phyloP scores from a whole-genome alignment of 2,888 invertebrate genomes.

The Priocnemis perturbator region DNA sequence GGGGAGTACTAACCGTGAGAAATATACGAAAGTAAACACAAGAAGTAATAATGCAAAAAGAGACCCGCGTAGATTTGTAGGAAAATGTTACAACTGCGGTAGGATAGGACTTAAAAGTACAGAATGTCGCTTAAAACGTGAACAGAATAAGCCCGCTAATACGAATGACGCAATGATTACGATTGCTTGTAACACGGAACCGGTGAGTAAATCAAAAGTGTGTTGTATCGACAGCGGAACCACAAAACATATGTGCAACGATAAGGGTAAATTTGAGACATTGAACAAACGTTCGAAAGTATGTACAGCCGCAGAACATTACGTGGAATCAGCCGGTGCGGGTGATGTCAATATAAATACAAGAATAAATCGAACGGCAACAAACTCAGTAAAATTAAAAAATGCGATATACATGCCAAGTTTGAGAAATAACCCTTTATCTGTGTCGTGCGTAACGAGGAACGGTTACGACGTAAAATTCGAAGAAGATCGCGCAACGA shows the following conservation, averaged over 20 bases:
- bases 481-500: too few species aligned
- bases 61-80: too few species aligned
- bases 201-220: not conserved
- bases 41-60: too few species aligned
- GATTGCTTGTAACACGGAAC: not conserved
- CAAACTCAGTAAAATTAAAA: constrained; percentile 34
- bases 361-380: too few species aligned
- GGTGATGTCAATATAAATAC: not conserved
- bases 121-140: not conserved
- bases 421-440: constrained; percentile 57
- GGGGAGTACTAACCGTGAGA: too few species aligned
- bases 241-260: not conserved
- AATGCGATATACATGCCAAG: constrained; percentile 54
- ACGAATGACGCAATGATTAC: too few species aligned
- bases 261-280: not conserved
- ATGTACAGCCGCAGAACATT: not conserved
- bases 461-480: constrained; percentile 48
- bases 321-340: not conserved
- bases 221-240: not conserved
- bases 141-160: not conserved
- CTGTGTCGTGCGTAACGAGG: constrained; percentile 57
- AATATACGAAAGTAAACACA: too few species aligned
- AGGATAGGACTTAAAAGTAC: not conserved
- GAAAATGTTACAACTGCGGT: not conserved
- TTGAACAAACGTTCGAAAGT: not conserved